phyloP scores from a whole-genome alignment of 2,888 invertebrate species.

The Seladonia tumulorum region DNA sequence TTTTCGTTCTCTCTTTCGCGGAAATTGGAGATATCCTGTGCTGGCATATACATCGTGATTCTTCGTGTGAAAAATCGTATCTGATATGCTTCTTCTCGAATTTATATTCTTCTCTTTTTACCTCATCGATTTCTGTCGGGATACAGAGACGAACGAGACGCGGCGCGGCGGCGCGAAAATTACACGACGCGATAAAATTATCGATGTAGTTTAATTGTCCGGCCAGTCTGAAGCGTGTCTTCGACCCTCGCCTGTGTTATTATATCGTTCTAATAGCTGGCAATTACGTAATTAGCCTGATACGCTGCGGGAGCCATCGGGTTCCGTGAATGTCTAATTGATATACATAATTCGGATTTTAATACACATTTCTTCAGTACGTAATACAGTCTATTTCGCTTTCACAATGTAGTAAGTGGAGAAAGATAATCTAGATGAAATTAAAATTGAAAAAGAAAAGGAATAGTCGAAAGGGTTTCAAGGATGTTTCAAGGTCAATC shows the following conservation, averaged over 20 bases:
- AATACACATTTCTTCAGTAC: neutral
- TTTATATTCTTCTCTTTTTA: neutral
- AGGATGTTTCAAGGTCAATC: neutral
- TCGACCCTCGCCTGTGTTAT: conserved; percentile 49
- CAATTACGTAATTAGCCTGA: conserved; percentile 57
- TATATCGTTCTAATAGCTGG: conserved; percentile 49
- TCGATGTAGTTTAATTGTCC: conserved; percentile 50
- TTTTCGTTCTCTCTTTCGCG: conserved; percentile 47
- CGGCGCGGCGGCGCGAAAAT: conserved; percentile 9
- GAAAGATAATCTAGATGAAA: neutral
- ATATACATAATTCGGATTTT: neutral
- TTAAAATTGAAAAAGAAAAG: neutral
- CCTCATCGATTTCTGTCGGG: neutral
- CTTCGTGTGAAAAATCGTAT: conserved; percentile 27
- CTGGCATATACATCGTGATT: neutral
- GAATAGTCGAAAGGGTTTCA: neutral
- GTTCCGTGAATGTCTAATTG: conserved; percentile 39
- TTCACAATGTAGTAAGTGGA: neutral
- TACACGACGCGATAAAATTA: conserved; percentile 30
- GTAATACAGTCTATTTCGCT: neutral
- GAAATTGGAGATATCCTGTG: conserved; percentile 15
- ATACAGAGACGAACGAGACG: neutral
- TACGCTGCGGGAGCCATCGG: conserved; percentile 10
- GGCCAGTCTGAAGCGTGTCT: conserved; percentile 46
- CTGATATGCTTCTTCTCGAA: neutral